Conservation (phyloP, 1,140 invertebrate species). For the Eciton burchellii region DNA sequence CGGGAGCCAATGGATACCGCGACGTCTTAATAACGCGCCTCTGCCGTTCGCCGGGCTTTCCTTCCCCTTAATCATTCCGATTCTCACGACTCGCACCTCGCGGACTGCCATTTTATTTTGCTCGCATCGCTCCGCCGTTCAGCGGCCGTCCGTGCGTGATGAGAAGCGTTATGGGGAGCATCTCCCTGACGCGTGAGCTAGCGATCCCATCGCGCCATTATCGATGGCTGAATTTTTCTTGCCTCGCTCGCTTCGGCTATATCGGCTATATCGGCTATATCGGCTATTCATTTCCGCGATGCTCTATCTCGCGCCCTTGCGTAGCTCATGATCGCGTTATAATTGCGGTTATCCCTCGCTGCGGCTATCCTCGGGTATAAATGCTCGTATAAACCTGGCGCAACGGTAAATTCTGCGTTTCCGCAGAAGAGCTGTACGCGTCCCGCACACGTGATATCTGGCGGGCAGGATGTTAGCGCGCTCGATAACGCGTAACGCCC, state of each 20-base stretch:
- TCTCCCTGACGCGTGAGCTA: not conserved
- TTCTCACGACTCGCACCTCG: conserved; percentile 57
- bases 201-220: not conserved
- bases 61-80: conserved; percentile 66
- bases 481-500: not conserved
- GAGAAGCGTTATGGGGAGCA: conserved; percentile 5
- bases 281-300: not conserved
- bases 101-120: conserved; percentile 54
- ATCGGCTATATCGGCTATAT: too few relatives aligned
- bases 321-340: not conserved
- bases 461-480: not conserved
- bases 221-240: not conserved
- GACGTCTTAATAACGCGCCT: conserved; percentile 69
- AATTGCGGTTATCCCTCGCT: too few relatives aligned
- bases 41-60: conserved; percentile 60
- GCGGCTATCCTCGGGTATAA: too few relatives aligned
- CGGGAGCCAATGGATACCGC: conserved; percentile 63
- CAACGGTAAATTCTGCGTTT: not conserved
- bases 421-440: not conserved
- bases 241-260: too few relatives aligned
- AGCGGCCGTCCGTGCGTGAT: not conserved
- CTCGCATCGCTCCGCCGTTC: conserved; percentile 8
- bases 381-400: not conserved
- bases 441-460: not conserved
- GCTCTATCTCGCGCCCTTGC: not conserved